Evolutionary conservation across 2,113 vertebrate genomes (phyloP).

Genomic region (Sisor rabdophorus): DNA sequence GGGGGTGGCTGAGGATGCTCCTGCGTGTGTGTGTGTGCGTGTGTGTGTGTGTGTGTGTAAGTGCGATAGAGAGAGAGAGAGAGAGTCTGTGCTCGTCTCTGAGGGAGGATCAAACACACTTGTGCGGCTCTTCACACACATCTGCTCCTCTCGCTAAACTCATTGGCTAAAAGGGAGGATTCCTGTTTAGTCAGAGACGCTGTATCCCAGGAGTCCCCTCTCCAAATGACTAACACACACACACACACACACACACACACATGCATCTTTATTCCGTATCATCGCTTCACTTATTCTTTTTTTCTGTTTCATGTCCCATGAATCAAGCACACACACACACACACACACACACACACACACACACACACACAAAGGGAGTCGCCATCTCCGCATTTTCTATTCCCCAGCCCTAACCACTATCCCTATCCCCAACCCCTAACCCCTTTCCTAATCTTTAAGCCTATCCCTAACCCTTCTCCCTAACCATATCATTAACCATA

Average conservation of each 20-base stretch:
- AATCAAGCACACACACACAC: neutral
- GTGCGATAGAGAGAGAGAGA: neutral
- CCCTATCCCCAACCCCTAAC: too few relatives aligned
- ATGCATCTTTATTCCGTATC: neutral
- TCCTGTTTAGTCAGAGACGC: constrained; percentile 69
- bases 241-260: neutral
- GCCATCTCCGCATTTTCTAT: too few relatives aligned
- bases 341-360: constrained; percentile 26
- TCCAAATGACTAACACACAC: constrained; percentile 25
- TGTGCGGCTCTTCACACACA: constrained; percentile 67
- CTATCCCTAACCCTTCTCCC: too few relatives aligned
- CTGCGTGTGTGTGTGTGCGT: constrained; percentile 3
- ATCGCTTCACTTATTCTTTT: constrained; percentile 3
- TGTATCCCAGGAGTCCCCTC: constrained; percentile 65
- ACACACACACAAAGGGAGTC: too few relatives aligned
- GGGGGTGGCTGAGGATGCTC: constrained; percentile 28
- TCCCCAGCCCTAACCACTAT: neutral
- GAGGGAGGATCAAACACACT: constrained; percentile 57
- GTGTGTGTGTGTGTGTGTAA: neutral
- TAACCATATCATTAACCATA: too few relatives aligned
- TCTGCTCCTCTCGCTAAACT: constrained; percentile 69
- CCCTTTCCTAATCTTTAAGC: neutral
- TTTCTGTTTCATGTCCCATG: neutral
- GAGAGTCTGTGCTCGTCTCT: constrained; percentile 58
- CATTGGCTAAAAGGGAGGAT: constrained; percentile 73